Evolutionary conservation across 1,140 invertebrate genomes (phyloP).

Genomic region (Drosophila parabipectinata): DNA sequence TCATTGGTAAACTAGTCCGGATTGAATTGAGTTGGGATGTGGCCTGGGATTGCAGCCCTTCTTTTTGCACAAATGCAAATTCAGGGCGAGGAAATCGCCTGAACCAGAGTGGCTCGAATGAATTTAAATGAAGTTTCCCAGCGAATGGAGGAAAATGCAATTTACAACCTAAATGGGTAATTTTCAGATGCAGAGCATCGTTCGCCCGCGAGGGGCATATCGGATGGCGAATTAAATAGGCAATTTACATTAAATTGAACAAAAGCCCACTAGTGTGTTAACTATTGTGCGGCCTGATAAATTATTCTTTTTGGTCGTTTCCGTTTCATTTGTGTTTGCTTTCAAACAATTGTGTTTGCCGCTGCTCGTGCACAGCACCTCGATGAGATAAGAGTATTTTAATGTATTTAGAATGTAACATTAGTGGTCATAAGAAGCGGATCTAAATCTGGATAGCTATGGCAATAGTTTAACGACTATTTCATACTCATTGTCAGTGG

Average conservation of each 20-base stretch:
- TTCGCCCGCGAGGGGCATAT: constrained; percentile 1
- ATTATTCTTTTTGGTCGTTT: constrained; percentile 18
- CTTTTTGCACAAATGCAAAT: constrained; percentile 28
- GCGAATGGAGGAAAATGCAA: constrained; percentile 34
- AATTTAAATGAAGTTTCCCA: constrained; percentile 53
- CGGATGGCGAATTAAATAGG: constrained; percentile 24
- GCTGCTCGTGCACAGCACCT: constrained; percentile 37
- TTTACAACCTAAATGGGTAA: constrained; percentile 48
- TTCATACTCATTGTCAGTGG: constrained; percentile 1
- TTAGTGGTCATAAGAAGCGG: constrained; percentile 25
- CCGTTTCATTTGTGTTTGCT: constrained; percentile 11
- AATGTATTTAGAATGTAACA: constrained; percentile 72
- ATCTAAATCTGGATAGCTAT: background rate
- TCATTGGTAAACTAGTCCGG: constrained; percentile 28
- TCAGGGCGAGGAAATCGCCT: constrained; percentile 27
- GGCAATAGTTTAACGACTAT: background rate
- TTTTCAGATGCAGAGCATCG: constrained; percentile 21
- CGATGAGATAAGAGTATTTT: constrained; percentile 61
- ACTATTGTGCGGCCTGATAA: constrained; percentile 4
- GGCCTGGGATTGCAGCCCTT: background rate
- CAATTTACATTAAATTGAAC: constrained; percentile 37
- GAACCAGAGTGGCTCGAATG: constrained; percentile 17
- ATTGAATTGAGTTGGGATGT: constrained; percentile 18
- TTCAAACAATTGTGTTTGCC: constrained; percentile 30
- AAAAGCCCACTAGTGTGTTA: constrained; percentile 7